Conservation (phyloP, 1,140 invertebrate species). For the Trypoxylus dichotomus region DNA sequence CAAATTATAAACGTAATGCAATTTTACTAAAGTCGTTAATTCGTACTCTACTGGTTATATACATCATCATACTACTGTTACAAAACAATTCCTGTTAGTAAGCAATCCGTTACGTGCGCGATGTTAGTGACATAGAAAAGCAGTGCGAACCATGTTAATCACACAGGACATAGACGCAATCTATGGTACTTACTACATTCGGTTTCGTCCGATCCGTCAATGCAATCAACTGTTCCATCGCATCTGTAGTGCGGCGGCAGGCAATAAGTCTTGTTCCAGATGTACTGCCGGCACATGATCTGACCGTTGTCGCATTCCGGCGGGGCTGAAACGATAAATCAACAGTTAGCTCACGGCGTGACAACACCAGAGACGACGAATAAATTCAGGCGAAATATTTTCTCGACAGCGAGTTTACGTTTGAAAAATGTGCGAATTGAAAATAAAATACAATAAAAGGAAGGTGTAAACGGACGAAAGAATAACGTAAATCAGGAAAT, state of each 20-base stretch:
- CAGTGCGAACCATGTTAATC: too few relatives aligned
- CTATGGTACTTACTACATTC: conserved; percentile 84
- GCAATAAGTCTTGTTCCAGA: conserved; percentile 93
- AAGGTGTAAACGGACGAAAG: too few relatives aligned
- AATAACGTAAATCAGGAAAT: too few relatives aligned
- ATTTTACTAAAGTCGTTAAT: too few relatives aligned
- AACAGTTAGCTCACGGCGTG: background rate
- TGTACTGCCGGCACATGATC: conserved; percentile 85
- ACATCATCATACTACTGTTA: too few relatives aligned
- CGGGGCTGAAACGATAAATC: conserved; percentile 66
- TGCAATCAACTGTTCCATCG: conserved; percentile 91
- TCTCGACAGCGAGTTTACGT: background rate
- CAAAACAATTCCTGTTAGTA: too few relatives aligned
- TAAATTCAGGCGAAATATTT: background rate
- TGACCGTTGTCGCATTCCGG: conserved; percentile 86
- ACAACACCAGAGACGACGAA: background rate
- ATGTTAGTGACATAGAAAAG: background rate
- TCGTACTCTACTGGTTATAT: too few relatives aligned
- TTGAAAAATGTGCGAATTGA: background rate
- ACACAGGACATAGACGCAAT: too few relatives aligned
- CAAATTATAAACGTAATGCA: too few relatives aligned
- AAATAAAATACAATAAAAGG: background rate
- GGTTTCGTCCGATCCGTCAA: conserved; percentile 90
- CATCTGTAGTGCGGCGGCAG: conserved; percentile 87
- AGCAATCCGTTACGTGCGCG: background rate